Evolutionary conservation across 2,888 invertebrate species (phyloP).

Genomic region (Drosophila limbata): DNA sequence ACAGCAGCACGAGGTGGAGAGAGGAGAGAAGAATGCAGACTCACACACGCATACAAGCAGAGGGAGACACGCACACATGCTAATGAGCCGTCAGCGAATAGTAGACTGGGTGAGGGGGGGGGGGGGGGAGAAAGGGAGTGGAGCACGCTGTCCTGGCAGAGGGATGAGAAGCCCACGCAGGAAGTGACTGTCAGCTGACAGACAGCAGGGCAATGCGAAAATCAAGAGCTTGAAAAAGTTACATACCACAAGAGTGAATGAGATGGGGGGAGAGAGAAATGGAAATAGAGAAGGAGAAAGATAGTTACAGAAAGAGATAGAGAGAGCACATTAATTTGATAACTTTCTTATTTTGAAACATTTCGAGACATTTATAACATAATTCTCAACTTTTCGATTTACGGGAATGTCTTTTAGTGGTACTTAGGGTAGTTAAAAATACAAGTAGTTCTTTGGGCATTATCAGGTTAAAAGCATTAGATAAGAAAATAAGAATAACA

Average conservation of each 20-base stretch:
- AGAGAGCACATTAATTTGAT: too few relatives aligned
- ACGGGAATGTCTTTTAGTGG: neutral
- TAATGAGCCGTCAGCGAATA: slow-evolving; percentile 67
- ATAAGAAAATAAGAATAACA: neutral
- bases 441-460: too few relatives aligned
- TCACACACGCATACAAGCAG: slow-evolving; percentile 5
- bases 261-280: neutral
- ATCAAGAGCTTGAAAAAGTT: slow-evolving; percentile 20
- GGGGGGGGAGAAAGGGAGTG: neutral
- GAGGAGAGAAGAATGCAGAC: neutral
- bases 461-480: too few relatives aligned
- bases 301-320: neutral
- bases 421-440: neutral
- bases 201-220: slow-evolving; percentile 5
- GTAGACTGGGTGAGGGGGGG: neutral
- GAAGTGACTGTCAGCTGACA: slow-evolving; percentile 66
- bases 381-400: neutral
- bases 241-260: slow-evolving; percentile 1
- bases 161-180: slow-evolving; percentile 50
- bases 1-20: slow-evolving; percentile 38
- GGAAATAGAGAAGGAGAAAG: neutral
- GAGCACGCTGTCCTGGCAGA: slow-evolving; percentile 40
- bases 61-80: slow-evolving; percentile 66
- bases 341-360: too few relatives aligned
- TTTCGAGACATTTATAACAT: neutral